These are phyloP conservation scores for Dicrurus megarhynchus DNA, from an alignment of 2,113 vertebrate genomes.

Conservation along the genomic window DNA sequence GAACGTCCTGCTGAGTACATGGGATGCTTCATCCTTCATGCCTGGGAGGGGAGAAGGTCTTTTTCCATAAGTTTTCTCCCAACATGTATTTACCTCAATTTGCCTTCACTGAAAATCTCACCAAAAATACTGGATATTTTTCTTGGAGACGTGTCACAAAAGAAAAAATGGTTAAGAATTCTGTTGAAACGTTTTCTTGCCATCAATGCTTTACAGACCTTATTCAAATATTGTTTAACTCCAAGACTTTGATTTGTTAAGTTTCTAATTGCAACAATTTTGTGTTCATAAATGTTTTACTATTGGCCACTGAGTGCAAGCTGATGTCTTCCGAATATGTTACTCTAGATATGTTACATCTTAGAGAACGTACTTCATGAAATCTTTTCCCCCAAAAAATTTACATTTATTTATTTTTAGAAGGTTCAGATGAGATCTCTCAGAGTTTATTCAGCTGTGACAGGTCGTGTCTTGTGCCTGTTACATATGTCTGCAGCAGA, in stretches of 20 bases:
- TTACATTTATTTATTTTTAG: neutral
- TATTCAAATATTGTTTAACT: neutral
- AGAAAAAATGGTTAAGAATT: neutral
- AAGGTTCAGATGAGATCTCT: neutral
- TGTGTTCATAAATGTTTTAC: neutral
- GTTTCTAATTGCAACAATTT: neutral
- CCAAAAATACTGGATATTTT: neutral
- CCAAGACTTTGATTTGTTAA: neutral
- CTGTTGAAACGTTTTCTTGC: neutral
- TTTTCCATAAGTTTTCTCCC: neutral
- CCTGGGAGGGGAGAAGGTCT: neutral
- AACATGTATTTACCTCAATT: neutral
- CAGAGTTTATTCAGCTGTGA: neutral
- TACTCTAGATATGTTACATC: neutral
- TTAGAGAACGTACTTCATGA: neutral
- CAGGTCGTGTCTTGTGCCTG: neutral
- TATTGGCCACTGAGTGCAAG: neutral
- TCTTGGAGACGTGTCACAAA: neutral
- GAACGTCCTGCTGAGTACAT: neutral
- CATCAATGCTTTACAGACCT: neutral
- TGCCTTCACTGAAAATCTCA: neutral
- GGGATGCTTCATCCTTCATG: neutral
- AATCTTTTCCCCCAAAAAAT: neutral
- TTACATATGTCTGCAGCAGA: neutral
- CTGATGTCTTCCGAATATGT: neutral